phyloP scores from a whole-genome alignment of 2,113 vertebrate genomes.

The Lampris megalopsis region DNA sequence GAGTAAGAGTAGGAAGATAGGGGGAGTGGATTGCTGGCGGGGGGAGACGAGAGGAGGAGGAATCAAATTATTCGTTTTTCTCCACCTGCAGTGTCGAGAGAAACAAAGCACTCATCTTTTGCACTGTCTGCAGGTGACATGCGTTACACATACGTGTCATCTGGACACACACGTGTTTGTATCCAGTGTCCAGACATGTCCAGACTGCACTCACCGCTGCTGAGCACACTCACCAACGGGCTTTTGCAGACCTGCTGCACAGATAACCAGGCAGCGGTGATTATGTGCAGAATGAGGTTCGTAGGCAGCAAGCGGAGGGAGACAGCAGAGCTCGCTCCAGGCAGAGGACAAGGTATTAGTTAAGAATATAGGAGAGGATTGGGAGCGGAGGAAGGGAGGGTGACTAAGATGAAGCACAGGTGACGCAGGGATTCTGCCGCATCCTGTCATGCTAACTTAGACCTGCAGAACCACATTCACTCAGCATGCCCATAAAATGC shows the following conservation, averaged over 20 bases:
- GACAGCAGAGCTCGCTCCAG: neutral
- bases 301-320: neutral
- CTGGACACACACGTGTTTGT: conserved; percentile 29
- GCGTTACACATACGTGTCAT: conserved; percentile 2
- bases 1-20: conserved; percentile 50
- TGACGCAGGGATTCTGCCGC: conserved; percentile 31
- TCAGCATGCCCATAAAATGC: neutral
- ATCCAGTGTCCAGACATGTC: conserved; percentile 38
- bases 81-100: conserved; percentile 73
- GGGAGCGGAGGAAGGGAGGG: neutral
- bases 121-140: conserved; percentile 65
- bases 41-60: conserved; percentile 70
- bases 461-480: neutral
- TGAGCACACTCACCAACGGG: conserved; percentile 39
- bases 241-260: conserved; percentile 32
- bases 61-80: conserved; percentile 79
- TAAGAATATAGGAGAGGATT: neutral
- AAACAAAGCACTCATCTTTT: conserved; percentile 77
- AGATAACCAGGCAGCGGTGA: conserved; percentile 13
- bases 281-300: neutral
- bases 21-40: conserved; percentile 24
- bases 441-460: neutral
- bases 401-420: conserved; percentile 4
- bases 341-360: conserved; percentile 4
- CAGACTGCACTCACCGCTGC: conserved; percentile 40